Conservation (phyloP, 2,797 vertebrate species). For the Chloroceryle inda region DNA sequence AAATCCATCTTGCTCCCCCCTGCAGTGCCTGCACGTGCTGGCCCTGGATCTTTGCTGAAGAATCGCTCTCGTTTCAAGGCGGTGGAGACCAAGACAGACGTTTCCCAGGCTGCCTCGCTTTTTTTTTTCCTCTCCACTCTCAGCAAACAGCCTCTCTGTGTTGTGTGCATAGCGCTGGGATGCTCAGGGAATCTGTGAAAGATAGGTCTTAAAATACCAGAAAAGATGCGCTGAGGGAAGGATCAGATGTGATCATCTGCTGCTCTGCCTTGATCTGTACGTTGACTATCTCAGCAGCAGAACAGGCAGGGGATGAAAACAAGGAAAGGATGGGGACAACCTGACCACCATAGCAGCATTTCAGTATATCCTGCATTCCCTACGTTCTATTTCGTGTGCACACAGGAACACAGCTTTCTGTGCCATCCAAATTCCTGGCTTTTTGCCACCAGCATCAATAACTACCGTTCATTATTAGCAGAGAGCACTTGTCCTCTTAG, state of each 20-base stretch:
- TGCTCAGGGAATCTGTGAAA: not conserved
- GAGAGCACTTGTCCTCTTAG: not conserved
- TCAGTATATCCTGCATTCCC: not conserved
- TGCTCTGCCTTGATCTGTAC: not conserved
- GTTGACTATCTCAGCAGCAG: not conserved
- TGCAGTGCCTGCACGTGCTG: not conserved
- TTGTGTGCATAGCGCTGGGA: not conserved
- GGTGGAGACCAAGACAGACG: not conserved
- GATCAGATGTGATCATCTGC: not conserved
- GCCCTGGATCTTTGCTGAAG: not conserved
- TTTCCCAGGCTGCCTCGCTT: not conserved
- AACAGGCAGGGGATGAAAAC: not conserved
- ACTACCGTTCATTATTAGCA: not conserved
- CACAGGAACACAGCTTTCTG: not conserved
- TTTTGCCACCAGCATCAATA: not conserved
- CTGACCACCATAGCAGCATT: not conserved
- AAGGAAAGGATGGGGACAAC: not conserved
- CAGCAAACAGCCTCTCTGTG: not conserved
- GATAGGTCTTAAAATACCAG: not conserved
- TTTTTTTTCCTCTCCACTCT: not conserved
- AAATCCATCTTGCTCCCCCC: not conserved
- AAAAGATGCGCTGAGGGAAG: not conserved
- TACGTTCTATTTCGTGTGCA: not conserved
- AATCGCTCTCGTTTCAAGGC: accelerated
- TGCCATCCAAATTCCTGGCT: not conserved